Evolutionary conservation across 2,888 invertebrate genomes (phyloP).

Genomic region (Tuberolachnus salignus): DNA sequence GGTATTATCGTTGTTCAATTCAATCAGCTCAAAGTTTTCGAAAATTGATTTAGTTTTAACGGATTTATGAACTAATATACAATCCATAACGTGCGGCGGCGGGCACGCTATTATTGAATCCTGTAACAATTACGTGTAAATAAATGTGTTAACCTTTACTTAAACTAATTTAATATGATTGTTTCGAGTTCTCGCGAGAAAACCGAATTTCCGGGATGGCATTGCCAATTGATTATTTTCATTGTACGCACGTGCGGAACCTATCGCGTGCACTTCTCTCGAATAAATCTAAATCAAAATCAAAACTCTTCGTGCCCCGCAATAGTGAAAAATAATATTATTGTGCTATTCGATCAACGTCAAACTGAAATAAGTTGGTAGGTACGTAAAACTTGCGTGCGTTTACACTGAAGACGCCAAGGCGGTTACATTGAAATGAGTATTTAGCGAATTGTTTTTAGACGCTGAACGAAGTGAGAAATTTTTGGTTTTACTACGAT

Average conservation of each 20-base stretch:
- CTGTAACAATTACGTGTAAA: neutral
- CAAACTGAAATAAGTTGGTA: neutral
- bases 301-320: neutral
- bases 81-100: constrained; percentile 12
- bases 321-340: constrained; percentile 12
- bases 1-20: neutral
- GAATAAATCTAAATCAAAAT: constrained; percentile 30
- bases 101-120: too few species aligned
- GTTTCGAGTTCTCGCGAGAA: neutral
- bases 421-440: too few species aligned
- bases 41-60: constrained; percentile 10
- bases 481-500: too few species aligned
- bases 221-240: constrained; percentile 16
- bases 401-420: too few species aligned
- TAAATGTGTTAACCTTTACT: neutral
- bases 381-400: too few species aligned
- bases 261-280: neutral
- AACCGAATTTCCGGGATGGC: neutral
- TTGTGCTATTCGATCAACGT: constrained; percentile 17
- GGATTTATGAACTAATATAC: neutral
- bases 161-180: constrained; percentile 15
- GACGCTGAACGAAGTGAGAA: too few species aligned
- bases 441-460: too few species aligned
- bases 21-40: neutral
- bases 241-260: neutral